Evolutionary conservation across 1,140 invertebrate species (phyloP), one percentile per base, ranked within the genome.

Genomic region (Nephila pilipes): DNA sequence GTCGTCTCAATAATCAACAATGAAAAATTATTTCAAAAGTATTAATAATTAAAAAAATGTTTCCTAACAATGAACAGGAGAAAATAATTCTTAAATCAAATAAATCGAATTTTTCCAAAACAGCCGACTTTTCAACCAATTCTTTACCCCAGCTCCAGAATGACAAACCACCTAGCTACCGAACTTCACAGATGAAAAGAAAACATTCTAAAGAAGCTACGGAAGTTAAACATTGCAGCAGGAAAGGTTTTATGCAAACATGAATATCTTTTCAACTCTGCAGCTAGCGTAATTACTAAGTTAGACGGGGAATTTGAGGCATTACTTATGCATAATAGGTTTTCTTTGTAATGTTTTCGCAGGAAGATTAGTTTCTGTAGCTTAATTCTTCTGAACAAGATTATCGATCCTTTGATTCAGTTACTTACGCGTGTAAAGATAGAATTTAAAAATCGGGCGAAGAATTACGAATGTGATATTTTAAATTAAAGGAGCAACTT

Each of bases 181-280:
- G n/a, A 65, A 65, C 12, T 65, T n/a, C 57, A 29, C 6, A 2
- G 60, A 63, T 22, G 20, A 25, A 25, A 12, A n/a, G 63, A 65
- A 29, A 25, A 22, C 12, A 12, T 65, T 29, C 10, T 12, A 65
- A 8, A 12, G 63, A 10, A n/a, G 63, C 63, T n/a, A 1, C 46
- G n/a, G 63, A 65, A 65, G 63, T 75, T 36, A 75, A 75, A 75
- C 69, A 75, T 4, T 20, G 58, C 58, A 22, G 22, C 16, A 75
- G 69, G 25, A 29, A 29, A 75, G 69, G 32, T 20, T 75, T 75
- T 75, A 75, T 32, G 69, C 69, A 75, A 75, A 75, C 69, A 75
- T 32, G 29, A 75, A 29, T 29, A 75, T 75, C 69, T 75, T 60
- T 29, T 75, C 32, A 36, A 36, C 69, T 75, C 69, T 18, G 3